Evolutionary conservation across 1,140 invertebrate genomes (phyloP), one percentile per base, ranked within the genome.

Genomic region (Macrosteles quadrilineatus): DNA sequence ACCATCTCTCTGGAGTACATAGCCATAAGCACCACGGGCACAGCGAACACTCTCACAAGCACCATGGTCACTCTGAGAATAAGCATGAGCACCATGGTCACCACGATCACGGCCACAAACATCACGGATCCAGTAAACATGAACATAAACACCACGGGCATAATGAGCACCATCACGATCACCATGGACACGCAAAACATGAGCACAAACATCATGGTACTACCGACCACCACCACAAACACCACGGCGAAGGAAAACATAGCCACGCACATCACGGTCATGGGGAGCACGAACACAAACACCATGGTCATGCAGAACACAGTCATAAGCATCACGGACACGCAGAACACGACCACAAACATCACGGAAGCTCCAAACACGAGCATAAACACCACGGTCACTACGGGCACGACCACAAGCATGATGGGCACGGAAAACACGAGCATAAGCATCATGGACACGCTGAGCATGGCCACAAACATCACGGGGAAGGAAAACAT

Each of bases 321-420:
- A 19, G 32, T 14, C 68, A 69, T 19, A 43, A 69, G 12, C 68
- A 69, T n/a, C 19, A 47, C 12, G 68, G 68, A 25, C 36, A 63
- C 4, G 53, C 55, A 9, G 59, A 40, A 23, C 68, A 69, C 45
- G 68, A 27, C 17, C 68, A 69, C 29, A 69, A 69, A 50, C 68
- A 69, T 36, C 29, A 45, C 21, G 68, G 68, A 45, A 53, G 59
- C 29, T 53, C 57, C 31, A 43, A 69, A n/a, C 68, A 69, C 31
- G 36, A 36, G 0, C 68, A 69, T 31, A 62, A 69, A 50, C 68
- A 69, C 23, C 32, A 66, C 21, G 63, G 63, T 14, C 63, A 66
- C 40, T 1, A 21, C 31, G 63, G 19, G 19, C 63, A 66, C 17
- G 9, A 19, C 11, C 63, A 66, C 27, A 66, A 66, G 23, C 63